Conservation (phyloP, 2,797 vertebrate species). For the Oceanodroma leucorhoa region DNA sequence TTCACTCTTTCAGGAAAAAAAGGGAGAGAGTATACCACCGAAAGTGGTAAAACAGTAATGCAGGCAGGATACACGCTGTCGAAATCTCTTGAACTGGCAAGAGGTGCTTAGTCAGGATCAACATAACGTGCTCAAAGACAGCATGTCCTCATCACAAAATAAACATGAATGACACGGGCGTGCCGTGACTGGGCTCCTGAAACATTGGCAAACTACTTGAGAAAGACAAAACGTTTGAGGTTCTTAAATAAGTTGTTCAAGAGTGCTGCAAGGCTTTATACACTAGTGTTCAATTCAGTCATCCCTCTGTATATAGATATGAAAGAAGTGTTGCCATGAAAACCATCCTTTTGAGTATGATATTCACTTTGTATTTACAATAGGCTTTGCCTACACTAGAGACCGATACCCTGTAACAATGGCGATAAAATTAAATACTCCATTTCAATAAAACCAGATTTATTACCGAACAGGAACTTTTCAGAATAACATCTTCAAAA, state of each 20-base stretch:
- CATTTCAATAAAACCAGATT: neutral
- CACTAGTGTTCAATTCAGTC: neutral
- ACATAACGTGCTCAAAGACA: neutral
- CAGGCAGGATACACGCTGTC: accelerated
- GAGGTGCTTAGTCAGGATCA: neutral
- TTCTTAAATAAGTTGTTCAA: neutral
- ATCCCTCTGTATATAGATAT: neutral
- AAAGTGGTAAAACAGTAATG: accelerated
- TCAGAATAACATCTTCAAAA: neutral
- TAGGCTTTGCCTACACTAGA: neutral
- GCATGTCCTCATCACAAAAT: accelerated
- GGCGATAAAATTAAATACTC: neutral
- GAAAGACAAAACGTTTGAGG: neutral
- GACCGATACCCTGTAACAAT: neutral
- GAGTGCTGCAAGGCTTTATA: neutral
- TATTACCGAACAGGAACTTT: neutral
- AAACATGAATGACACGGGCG: neutral
- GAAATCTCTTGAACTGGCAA: neutral
- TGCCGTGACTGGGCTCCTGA: neutral
- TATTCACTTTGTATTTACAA: neutral
- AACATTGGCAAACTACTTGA: neutral
- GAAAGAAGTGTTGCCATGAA: slow-evolving; percentile 40
- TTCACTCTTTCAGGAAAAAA: neutral
- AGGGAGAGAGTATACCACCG: accelerated
- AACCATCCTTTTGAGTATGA: neutral